These are phyloP conservation scores for Bedellia somnulentella DNA, from an alignment of 2,888 invertebrate species.

Conservation along the genomic window DNA sequence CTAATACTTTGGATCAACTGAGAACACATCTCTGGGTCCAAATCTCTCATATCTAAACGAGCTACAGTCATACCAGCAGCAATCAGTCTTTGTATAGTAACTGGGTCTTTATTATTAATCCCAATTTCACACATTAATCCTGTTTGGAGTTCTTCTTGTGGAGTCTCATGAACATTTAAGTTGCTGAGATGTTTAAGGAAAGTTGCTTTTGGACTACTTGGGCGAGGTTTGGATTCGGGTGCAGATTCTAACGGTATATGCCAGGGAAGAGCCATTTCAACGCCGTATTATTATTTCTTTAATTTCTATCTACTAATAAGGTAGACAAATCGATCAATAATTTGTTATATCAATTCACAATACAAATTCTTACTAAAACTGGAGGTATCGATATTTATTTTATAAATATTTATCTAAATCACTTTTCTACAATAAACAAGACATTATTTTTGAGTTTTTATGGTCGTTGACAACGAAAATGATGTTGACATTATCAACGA, in stretches of 20 bases:
- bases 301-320: too few relatives aligned
- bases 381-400: too few relatives aligned
- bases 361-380: too few relatives aligned
- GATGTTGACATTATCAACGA: too few relatives aligned
- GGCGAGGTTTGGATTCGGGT: constrained; percentile 18
- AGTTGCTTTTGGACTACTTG: constrained; percentile 18
- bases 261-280: constrained; percentile 47
- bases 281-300: too few relatives aligned
- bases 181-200: constrained; percentile 36
- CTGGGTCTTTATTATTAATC: constrained; percentile 30
- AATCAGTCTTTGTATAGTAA: constrained; percentile 40
- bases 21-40: constrained; percentile 39
- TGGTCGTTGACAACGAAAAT: too few relatives aligned
- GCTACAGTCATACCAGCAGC: constrained; percentile 50
- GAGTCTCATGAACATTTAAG: constrained; percentile 28
- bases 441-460: too few relatives aligned
- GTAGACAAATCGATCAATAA: too few relatives aligned
- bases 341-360: too few relatives aligned
- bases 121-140: constrained; percentile 51
- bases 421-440: too few relatives aligned
- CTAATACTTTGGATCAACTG: constrained; percentile 45
- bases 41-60: constrained; percentile 37
- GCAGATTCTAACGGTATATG: constrained; percentile 38
- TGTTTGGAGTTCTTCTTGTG: constrained; percentile 44
- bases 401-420: too few relatives aligned